These are phyloP conservation scores for Ricordea florida DNA, from an alignment of 92 coral and sea anemone species.

Conservation along the genomic window DNA sequence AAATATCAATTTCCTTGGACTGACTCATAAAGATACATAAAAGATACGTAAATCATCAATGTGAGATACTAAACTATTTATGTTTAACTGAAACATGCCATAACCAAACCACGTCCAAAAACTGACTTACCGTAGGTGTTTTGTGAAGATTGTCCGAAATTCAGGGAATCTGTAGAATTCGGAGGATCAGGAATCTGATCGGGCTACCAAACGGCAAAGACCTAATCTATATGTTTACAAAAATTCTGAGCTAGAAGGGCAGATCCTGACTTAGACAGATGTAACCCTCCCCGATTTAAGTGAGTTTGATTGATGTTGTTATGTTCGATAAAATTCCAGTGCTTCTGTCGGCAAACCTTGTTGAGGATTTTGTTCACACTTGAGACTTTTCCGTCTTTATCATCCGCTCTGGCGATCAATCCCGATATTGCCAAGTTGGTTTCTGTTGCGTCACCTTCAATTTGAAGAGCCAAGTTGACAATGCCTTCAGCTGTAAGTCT, in stretches of 20 bases:
- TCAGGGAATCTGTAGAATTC: no score
- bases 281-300: constrained; percentile 36
- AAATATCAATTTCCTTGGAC: no score
- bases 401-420: neutral
- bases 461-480: no score
- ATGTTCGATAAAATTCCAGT: constrained; percentile 32
- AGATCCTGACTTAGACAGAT: constrained; percentile 18
- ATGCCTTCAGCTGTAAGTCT: neutral
- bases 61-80: no score
- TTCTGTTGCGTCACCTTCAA: neutral
- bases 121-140: no score
- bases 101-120: no score
- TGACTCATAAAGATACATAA: no score
- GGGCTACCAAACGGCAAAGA: constrained; percentile 12
- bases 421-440: neutral
- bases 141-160: no score
- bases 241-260: neutral
- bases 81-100: no score
- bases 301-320: constrained; percentile 23
- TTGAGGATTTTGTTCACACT: constrained; percentile 8
- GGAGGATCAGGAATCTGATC: no score
- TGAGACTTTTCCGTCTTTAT: constrained; percentile 3
- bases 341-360: constrained; percentile 1
- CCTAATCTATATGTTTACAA: neutral
- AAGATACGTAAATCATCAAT: no score